Conservation (phyloP, 1,140 invertebrate genomes). For the Drosophila burlai region DNA sequence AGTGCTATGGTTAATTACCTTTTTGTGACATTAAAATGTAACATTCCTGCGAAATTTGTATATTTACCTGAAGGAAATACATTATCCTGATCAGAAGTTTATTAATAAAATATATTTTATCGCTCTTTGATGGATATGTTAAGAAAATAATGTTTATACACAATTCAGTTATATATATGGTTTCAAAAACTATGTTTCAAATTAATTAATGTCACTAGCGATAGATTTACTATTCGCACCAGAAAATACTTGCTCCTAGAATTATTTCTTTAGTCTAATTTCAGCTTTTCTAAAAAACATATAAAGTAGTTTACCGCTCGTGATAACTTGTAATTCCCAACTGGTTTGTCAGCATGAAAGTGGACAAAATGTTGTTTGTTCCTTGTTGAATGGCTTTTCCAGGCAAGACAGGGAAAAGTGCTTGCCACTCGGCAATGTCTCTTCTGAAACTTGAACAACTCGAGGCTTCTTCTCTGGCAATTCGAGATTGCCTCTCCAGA, state of each 20-base stretch:
- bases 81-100: too few relatives aligned
- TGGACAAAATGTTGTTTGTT: slow-evolving; percentile 19
- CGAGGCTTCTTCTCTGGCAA: slow-evolving; percentile 36
- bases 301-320: background rate
- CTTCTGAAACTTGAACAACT: slow-evolving; percentile 48
- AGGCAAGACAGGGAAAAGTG: background rate
- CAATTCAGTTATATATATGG: too few relatives aligned
- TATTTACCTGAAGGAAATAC: background rate
- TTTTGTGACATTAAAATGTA: background rate
- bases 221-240: background rate
- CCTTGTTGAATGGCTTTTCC: slow-evolving; percentile 14
- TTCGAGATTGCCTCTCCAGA: slow-evolving; percentile 45
- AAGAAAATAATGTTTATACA: too few relatives aligned
- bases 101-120: background rate
- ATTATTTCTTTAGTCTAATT: background rate
- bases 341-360: slow-evolving; percentile 13
- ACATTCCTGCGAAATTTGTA: background rate
- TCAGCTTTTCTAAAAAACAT: background rate
- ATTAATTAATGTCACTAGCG: too few relatives aligned
- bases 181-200: too few relatives aligned
- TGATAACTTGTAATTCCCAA: slow-evolving; percentile 19
- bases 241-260: too few relatives aligned
- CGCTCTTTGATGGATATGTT: background rate
- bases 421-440: slow-evolving; percentile 31
- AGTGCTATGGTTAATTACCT: background rate